Conservation (phyloP, 2,797 vertebrate species). For the Discoglossus pictus region DNA sequence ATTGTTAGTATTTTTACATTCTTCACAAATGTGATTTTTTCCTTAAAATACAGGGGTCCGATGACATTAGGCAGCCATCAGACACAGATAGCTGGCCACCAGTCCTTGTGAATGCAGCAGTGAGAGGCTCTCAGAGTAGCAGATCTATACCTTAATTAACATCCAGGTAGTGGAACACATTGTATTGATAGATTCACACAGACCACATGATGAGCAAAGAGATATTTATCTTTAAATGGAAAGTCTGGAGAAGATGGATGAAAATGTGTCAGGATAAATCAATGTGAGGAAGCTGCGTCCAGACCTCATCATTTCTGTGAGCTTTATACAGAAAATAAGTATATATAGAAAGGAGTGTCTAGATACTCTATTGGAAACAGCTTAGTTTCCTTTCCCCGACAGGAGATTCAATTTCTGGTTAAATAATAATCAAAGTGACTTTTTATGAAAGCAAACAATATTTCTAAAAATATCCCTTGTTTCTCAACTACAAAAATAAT, state of each 20-base stretch:
- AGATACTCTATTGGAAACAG: too few species aligned
- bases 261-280: slow-evolving; percentile 13
- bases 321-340: neutral
- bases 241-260: slow-evolving; percentile 17
- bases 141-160: slow-evolving; percentile 37
- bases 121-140: neutral
- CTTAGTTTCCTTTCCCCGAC: too few species aligned
- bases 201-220: slow-evolving; percentile 17
- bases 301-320: slow-evolving; percentile 1
- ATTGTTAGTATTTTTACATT: too few species aligned
- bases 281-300: slow-evolving; percentile 12
- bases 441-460: too few species aligned
- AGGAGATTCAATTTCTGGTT: too few species aligned
- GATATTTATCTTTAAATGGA: slow-evolving; percentile 41
- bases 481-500: too few species aligned
- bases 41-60: too few species aligned
- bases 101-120: slow-evolving; percentile 1
- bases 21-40: too few species aligned
- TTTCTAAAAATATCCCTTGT: too few species aligned
- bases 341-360: neutral
- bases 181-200: slow-evolving; percentile 25
- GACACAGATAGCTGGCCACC: too few species aligned
- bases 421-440: too few species aligned
- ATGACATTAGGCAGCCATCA: too few species aligned
- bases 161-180: slow-evolving; percentile 13